Evolutionary conservation across 2,113 vertebrate genomes (phyloP).

Genomic region (Casuarius casuarius): DNA sequence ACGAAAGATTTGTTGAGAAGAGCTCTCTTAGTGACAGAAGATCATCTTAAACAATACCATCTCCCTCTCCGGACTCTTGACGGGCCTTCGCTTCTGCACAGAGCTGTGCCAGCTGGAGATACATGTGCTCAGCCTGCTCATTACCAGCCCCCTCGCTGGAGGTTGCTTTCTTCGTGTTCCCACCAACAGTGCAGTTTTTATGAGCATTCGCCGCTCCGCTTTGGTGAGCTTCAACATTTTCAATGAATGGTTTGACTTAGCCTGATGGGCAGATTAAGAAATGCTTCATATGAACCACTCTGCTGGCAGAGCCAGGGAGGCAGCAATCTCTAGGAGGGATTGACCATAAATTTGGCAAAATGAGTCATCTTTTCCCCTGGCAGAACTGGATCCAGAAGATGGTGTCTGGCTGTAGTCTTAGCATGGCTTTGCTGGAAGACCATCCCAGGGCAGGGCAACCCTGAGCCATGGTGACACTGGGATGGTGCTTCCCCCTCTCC

Average conservation of each 20-base stretch:
- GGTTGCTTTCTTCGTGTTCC: background rate
- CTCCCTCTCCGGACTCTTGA: background rate
- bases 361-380: background rate
- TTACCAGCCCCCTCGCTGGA: background rate
- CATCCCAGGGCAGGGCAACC: rapidly evolving
- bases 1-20: background rate
- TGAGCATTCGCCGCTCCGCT: background rate
- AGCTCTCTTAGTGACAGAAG: background rate
- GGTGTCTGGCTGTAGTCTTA: background rate
- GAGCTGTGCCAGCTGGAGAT: background rate
- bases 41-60: background rate
- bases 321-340: rapidly evolving
- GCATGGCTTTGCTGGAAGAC: background rate
- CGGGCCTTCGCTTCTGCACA: rapidly evolving
- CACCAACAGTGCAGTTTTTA: background rate
- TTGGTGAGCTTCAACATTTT: background rate
- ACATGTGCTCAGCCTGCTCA: background rate
- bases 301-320: background rate
- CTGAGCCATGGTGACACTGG: rapidly evolving
- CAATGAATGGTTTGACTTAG: background rate
- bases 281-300: background rate
- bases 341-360: background rate
- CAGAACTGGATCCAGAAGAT: background rate
- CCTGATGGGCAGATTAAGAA: background rate
- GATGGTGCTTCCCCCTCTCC: background rate